Evolutionary conservation across 2,797 vertebrate species (phyloP), one percentile per base, ranked within the genome.

Genomic region (Phyllotis vaccarum): DNA sequence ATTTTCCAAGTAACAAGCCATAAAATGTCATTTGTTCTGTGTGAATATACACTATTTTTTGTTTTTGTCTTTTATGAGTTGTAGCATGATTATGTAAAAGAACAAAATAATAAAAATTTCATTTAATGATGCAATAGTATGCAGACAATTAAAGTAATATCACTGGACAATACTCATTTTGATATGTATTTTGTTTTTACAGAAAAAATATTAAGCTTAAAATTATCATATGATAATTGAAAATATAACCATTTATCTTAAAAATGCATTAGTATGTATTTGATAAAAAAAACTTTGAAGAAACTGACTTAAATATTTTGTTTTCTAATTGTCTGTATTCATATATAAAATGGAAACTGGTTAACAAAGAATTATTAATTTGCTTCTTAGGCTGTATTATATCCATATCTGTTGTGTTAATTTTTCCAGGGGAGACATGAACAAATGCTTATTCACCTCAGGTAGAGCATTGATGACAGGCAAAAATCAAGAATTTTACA

Each of bases 1-100:
- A 14, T 88, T 91, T 93, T 54, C 86, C 93, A 96, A 90, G 12
- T 11, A 96, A 1, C 1, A 58, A 87, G 37, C 24, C 10, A 78
- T 66, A 86, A 79, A 83, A 74, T 58, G 11, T 78, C 95, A 89
- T 43, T 43, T 43, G 31, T 1, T 81, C 6, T 93, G 70, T 31
- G 12, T 40, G 93, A 62, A 3, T 24, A 37, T 60, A 24, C 2
- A 70, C 16, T 75, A 22, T 11, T 16, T 86, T 76, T 86, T 79
- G 40, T 60, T 76, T 89, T 49, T 49, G 62, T 91, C 54, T 19
- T 86, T 94, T 93, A 54, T 40, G 46, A 81, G 37, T 88, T 86
- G 19, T 64, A 1, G 7, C 29, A 89, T 86, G 27, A 86, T 80
- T 87, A 78, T 86, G 1, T 86, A 74, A 91, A 60, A 86, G 19